Percentiles rank a stretch among this genome's conserved stretches.
Conservation (phyloP, 2,888 invertebrate species). For the Digitonthophagus gazella region DNA sequence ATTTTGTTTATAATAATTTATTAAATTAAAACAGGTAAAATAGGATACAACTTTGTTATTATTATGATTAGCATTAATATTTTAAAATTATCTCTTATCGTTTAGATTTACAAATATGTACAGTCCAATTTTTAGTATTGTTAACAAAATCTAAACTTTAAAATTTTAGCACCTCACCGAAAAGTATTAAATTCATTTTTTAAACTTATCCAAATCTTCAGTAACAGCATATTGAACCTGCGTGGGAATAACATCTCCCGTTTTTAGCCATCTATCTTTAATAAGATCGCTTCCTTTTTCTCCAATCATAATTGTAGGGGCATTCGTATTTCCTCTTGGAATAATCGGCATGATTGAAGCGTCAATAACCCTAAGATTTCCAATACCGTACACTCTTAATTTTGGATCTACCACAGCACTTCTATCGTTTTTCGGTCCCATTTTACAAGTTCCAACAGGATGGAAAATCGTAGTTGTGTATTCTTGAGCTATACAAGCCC, state of each 20-base stretch:
- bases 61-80: background rate
- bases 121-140: slow-evolving; percentile 2
- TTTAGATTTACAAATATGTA: slow-evolving; percentile 6
- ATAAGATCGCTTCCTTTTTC: slow-evolving; percentile 51
- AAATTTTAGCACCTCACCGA: slow-evolving; percentile 3
- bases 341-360: slow-evolving; percentile 66
- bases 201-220: slow-evolving; percentile 22
- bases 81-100: background rate
- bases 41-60: background rate
- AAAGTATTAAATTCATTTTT: slow-evolving; percentile 14
- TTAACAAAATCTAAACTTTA: background rate
- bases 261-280: slow-evolving; percentile 32
- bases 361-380: slow-evolving; percentile 64
- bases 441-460: slow-evolving; percentile 68
- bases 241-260: slow-evolving; percentile 21
- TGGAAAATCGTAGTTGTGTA: slow-evolving; percentile 72
- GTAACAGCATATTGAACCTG: slow-evolving; percentile 23
- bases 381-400: slow-evolving; percentile 62
- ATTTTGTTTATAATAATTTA: background rate
- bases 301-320: slow-evolving; percentile 50
- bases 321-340: slow-evolving; percentile 52
- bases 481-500: slow-evolving; percentile 61
- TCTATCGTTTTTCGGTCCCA: slow-evolving; percentile 63
- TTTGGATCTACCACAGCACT: slow-evolving; percentile 66
- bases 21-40: background rate